Base-by-base conservation (phyloP, 2,888 invertebrate species). In the Endomychus coccineus region DNA sequence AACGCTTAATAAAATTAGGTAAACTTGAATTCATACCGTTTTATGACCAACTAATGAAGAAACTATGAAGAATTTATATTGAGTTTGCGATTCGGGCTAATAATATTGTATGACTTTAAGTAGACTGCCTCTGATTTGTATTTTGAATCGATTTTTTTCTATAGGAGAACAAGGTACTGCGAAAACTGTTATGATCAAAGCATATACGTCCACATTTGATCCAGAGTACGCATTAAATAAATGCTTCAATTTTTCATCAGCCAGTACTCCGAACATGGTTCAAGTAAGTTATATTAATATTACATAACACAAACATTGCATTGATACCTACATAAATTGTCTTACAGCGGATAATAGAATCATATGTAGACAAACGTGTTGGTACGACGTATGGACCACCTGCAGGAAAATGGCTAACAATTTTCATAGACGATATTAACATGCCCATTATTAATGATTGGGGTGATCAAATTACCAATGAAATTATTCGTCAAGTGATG, bases 401-500 rank as follows among this genome's bases (percentile, higher is more conserved):
- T 0, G 81, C 83, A 15, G 85, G 85, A 21, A 75, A 84, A 51
- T 73, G 75, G 21, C 81, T 91, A 80, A 85, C 87, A 0, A 73
- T 90, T n/a, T 91, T 91, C 56, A 80, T 91, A 17, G 91, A 91
- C 58, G 91, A 91, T 49, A 83, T 91, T 49, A 91, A 89, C 60
- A 90, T 91, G 90, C 90, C 90, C 0, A 73, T 85, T 3, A 81
- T 90, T 19, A 91, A 91, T 59, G 87, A 81, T 51, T 91, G 90
- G 90, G 90, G 90, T 13, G 90, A 91, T 69, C 91, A 91, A 74
- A 66, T 86, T 2, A 90, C 90, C 0, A 91, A 91, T 64, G 91
- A 91, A 73, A 85, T 91, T 44, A 86, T 89, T 0, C 74, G 91
- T 1, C 89, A 91, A 68, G 73, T 86, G 69, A 86, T 91, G 78